Percentiles rank a stretch among this genome's conserved stretches.
Conservation (phyloP, 2,888 invertebrate genomes). For the Metalampra italica region DNA sequence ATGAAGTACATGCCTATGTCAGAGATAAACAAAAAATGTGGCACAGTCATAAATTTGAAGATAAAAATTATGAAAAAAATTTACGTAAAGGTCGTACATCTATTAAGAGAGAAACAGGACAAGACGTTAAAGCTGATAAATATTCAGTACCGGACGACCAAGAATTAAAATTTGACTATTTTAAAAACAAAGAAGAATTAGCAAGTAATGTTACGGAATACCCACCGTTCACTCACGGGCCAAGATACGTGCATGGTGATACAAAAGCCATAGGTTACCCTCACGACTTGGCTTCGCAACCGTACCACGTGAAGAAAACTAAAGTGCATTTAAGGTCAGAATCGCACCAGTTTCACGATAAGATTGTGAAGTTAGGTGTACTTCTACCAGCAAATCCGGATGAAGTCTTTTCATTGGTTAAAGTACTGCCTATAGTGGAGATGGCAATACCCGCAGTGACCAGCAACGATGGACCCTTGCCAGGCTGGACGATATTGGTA, state of each 20-base stretch:
- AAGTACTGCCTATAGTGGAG: slow-evolving; percentile 84
- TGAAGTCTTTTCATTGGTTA: slow-evolving; percentile 81
- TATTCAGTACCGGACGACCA: slow-evolving; percentile 38
- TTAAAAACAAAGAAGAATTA: slow-evolving; percentile 43
- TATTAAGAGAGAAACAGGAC: slow-evolving; percentile 38
- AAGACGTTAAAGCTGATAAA: slow-evolving; percentile 41
- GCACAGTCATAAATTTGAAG: slow-evolving; percentile 38
- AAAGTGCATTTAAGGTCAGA: slow-evolving; percentile 60
- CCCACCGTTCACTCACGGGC: slow-evolving; percentile 27
- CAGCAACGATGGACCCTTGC: slow-evolving; percentile 77
- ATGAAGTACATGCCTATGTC: slow-evolving; percentile 26
- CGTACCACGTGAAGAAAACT: slow-evolving; percentile 60
- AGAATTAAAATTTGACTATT: slow-evolving; percentile 51
- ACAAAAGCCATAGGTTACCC: slow-evolving; percentile 53
- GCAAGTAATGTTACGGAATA: slow-evolving; percentile 39
- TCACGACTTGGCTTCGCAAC: slow-evolving; percentile 52
- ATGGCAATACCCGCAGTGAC: slow-evolving; percentile 83
- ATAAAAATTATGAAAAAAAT: slow-evolving; percentile 33
- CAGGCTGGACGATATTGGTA: slow-evolving; percentile 83
- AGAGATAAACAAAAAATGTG: slow-evolving; percentile 37
- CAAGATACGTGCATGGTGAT: slow-evolving; percentile 40
- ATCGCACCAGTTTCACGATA: slow-evolving; percentile 55
- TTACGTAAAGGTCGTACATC: slow-evolving; percentile 37
- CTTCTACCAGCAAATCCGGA: slow-evolving; percentile 80
- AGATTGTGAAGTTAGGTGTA: slow-evolving; percentile 80